Evolutionary conservation across 2,888 invertebrate genomes (phyloP), one percentile per base, ranked within the genome.

Genomic region (Mesochorus sp.): DNA sequence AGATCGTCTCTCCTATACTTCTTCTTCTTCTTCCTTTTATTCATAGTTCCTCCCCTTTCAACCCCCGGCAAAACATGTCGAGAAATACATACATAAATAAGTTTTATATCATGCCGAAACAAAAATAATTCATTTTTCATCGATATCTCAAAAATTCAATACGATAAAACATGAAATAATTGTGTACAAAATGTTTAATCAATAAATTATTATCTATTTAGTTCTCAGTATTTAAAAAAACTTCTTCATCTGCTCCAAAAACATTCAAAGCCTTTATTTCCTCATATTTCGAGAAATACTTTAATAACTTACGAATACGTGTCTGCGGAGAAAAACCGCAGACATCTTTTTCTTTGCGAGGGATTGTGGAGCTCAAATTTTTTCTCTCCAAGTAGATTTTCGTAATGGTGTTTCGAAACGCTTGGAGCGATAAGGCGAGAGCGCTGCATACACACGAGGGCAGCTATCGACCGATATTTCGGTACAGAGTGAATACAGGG

Each of bases 401-500:
- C 64, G 42, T 47, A 44, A 66, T 62, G 67, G 67, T 67, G 26
- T 19, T 49, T 37, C 12, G 68, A 19, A 62, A 68, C 14, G 26
- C 42, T 68, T 28, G 14, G 26, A 37, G 59, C 66, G 74, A 78
- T 74, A 70, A 70, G 78, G 39, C 64, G 68, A 55, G 59, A n/a
- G n/a, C n/a, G n/a, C n/a, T 42, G 14, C 12, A 59, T 3, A 19
- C 12, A 26, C 39, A 39, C 61, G 12, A 1, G 49, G 24, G 42
- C 17, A 53, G 47, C 47, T 74, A 79, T 84, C 82, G 70, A 78
- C 64, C 80, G 81, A 82, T 84, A 84, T 82, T 82, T 82, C 74
- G 70, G 80, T 76, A 71, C 55, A 53, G 61, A 53, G 68, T 44
- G 66, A 59, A 31, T 24, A 21, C 47, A 57, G 53, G 49, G 70